phyloP scores from a whole-genome alignment of 2,888 invertebrate species.

The Aporophyla lueneburgensis region DNA sequence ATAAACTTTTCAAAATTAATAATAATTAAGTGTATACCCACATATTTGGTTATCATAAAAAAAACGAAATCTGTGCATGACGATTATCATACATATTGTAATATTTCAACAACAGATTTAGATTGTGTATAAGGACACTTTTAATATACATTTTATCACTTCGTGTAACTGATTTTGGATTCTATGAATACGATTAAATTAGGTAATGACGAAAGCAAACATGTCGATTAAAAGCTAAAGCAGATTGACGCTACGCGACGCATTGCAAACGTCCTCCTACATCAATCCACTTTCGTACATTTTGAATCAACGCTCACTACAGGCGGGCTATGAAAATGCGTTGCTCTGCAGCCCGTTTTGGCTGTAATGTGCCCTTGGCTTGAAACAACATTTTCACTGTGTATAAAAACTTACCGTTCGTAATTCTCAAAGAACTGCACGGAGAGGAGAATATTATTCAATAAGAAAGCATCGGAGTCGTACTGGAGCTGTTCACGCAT shows the following conservation, averaged over 20 bases:
- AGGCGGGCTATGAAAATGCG: not conserved
- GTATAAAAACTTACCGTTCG: constrained; percentile 90
- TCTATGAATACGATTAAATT: constrained; percentile 43
- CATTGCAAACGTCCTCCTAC: not conserved
- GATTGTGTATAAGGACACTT: constrained; percentile 28
- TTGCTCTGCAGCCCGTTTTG: not conserved
- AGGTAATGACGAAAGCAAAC: constrained; percentile 13
- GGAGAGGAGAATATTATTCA: constrained; percentile 94
- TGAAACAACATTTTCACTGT: not conserved
- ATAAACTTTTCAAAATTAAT: not conserved
- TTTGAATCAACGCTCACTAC: not conserved
- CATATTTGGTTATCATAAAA: constrained; percentile 29
- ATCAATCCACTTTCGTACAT: not conserved
- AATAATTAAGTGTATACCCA: not conserved
- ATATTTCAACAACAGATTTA: constrained; percentile 31
- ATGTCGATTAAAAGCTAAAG: not conserved
- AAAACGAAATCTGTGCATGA: constrained; percentile 25
- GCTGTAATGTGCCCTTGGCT: not conserved
- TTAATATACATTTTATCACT: constrained; percentile 34
- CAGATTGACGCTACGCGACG: not conserved
- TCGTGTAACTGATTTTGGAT: constrained; percentile 38
- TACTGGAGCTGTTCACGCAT: constrained; percentile 91
- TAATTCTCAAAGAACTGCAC: constrained; percentile 95
- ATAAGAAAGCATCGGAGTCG: constrained; percentile 93
- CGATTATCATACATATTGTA: constrained; percentile 23